A percentile compares a stretch with the other conserved stretches of the same genome.
Conservation (phyloP, 2,797 vertebrate species). For the Tauraco hartlaubi region DNA sequence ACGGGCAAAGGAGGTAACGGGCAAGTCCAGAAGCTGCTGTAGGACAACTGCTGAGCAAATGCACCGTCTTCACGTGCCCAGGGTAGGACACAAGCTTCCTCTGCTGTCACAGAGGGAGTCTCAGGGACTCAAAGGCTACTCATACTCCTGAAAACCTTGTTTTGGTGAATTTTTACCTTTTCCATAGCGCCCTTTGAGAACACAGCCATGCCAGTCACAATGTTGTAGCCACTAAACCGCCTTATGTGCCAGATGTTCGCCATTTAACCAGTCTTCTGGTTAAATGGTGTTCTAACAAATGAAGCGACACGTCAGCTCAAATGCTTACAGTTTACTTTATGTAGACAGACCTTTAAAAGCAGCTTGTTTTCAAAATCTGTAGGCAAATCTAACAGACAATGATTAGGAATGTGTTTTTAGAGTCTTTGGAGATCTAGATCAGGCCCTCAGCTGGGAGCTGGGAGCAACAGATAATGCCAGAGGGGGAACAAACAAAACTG, state of each 20-base stretch:
- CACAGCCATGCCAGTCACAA: fast-evolving
- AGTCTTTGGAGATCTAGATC: background rate
- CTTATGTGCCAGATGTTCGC: background rate
- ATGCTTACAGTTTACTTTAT: background rate
- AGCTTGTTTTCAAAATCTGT: conserved; percentile 5
- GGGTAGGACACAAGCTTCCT: background rate
- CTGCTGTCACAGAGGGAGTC: background rate
- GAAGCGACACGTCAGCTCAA: background rate
- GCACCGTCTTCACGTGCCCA: fast-evolving
- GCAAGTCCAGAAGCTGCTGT: background rate
- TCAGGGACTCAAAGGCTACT: background rate
- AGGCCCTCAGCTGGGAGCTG: background rate
- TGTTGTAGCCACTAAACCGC: background rate
- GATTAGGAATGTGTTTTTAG: background rate
- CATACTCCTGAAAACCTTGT: background rate
- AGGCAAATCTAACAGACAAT: background rate
- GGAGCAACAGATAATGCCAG: background rate
- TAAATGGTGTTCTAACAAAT: background rate
- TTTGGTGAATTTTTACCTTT: background rate
- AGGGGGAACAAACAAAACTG: background rate
- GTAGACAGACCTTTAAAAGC: background rate
- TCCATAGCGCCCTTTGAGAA: background rate
- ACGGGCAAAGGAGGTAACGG: background rate
- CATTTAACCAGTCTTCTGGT: background rate
- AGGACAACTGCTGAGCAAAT: background rate